Conservation (phyloP, 2,797 vertebrate species). For the Sebastes umbrosus region DNA sequence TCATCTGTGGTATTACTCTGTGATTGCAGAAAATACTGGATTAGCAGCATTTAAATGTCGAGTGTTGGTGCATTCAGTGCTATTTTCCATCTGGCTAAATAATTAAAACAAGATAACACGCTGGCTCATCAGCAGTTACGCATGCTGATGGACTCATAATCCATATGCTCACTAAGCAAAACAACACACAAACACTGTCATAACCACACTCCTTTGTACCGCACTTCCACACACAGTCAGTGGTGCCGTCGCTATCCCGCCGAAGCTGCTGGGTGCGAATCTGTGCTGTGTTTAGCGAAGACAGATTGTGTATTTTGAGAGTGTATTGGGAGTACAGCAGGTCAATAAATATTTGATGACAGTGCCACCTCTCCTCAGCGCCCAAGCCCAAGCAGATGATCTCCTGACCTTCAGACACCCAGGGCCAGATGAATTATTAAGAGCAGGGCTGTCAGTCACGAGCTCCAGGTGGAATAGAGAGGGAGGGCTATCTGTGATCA, state of each 20-base stretch:
- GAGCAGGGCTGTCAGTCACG: conserved; percentile 85
- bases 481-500: conserved; percentile 70
- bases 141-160: conserved; percentile 20
- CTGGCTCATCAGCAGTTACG: background rate
- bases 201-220: background rate
- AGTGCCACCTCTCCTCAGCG: conserved; percentile 80
- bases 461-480: conserved; percentile 77
- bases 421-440: conserved; percentile 93
- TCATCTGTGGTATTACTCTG: background rate
- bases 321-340: conserved; percentile 88
- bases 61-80: background rate
- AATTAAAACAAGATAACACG: conserved; percentile 1
- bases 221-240: background rate
- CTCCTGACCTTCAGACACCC: conserved; percentile 91
- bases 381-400: conserved; percentile 77
- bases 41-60: background rate
- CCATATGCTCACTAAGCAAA: conserved; percentile 9
- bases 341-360: conserved; percentile 94
- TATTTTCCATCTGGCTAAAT: conserved; percentile 27
- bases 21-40: background rate
- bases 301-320: conserved; percentile 85
- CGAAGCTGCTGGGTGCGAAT: conserved; percentile 56
- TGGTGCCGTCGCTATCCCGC: conserved; percentile 11
- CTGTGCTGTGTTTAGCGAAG: conserved; percentile 64
- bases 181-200: background rate